Evolutionary conservation across 1,140 invertebrate species (phyloP).

Genomic region (Hypothenemus hampei): DNA sequence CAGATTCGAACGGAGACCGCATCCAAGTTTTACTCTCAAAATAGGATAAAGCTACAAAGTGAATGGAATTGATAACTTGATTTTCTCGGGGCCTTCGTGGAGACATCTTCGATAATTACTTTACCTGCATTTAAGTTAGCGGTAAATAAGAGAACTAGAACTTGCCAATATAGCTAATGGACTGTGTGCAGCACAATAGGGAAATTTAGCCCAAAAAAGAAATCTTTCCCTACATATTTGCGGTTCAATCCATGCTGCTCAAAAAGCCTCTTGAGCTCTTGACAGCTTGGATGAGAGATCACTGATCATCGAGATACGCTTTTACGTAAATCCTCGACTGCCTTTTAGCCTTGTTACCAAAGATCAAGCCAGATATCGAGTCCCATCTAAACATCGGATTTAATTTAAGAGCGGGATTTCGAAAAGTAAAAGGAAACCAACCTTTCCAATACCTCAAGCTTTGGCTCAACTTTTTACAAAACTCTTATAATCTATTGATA

Average conservation of each 20-base stretch:
- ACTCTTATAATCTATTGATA: not conserved
- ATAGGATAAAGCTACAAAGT: constrained; percentile 20
- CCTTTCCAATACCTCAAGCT: no score
- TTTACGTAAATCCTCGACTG: constrained; percentile 26
- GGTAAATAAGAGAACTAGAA: constrained; percentile 10
- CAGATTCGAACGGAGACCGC: constrained; percentile 29
- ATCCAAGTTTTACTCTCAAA: constrained; percentile 22
- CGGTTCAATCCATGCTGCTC: constrained; percentile 27
- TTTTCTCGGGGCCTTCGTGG: constrained; percentile 12
- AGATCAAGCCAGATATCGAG: constrained; percentile 16
- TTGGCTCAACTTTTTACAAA: no score
- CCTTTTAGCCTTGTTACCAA: constrained; percentile 24
- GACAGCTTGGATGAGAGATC: constrained; percentile 28
- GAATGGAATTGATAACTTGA: constrained; percentile 15
- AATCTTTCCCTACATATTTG: no score
- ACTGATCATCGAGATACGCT: constrained; percentile 26
- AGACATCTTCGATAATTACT: constrained; percentile 16
- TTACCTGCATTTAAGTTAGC: constrained; percentile 13
- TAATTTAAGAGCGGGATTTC: constrained; percentile 13
- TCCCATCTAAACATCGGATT: constrained; percentile 15
- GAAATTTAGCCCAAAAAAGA: no score
- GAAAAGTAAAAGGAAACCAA: constrained; percentile 5
- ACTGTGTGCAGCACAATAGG: not conserved
- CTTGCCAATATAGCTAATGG: not conserved
- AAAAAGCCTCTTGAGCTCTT: constrained; percentile 24